A percentile compares a stretch with the other conserved stretches of the same genome.
phyloP scores from a whole-genome alignment of 2,888 invertebrate species.

The Drosophila mercatorum region DNA sequence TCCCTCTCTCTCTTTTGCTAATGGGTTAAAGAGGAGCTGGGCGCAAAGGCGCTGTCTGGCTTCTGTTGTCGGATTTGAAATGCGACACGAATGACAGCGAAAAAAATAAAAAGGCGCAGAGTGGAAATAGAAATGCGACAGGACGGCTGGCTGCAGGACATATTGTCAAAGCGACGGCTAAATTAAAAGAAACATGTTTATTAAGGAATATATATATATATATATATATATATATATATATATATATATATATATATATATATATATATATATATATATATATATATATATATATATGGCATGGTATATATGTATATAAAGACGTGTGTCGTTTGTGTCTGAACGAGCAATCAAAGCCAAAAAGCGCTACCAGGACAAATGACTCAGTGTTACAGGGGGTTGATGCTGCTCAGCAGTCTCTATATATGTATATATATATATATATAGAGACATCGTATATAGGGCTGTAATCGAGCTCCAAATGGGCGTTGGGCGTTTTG shows the following conservation, averaged over 20 bases:
- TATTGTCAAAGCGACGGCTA: slow-evolving; percentile 32
- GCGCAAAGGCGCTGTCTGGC: slow-evolving; percentile 25
- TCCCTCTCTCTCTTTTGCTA: slow-evolving; percentile 16
- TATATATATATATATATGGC: neutral
- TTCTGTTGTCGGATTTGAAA: slow-evolving; percentile 45
- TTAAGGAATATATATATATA: slow-evolving; percentile 1
- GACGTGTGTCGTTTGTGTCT: slow-evolving; percentile 33
- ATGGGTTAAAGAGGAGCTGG: slow-evolving; percentile 46
- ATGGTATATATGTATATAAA: neutral
- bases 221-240: neutral
- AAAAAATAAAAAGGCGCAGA: slow-evolving; percentile 7
- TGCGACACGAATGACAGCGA: slow-evolving; percentile 44
- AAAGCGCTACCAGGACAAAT: slow-evolving; percentile 24
- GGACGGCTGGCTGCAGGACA: slow-evolving; percentile 66
- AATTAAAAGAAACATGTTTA: slow-evolving; percentile 27
- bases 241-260: neutral
- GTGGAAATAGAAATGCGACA: slow-evolving; percentile 57
- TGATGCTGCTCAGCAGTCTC: slow-evolving; percentile 23
- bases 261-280: neutral
- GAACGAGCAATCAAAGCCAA: slow-evolving; percentile 55
- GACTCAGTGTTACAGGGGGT: slow-evolving; percentile 21
- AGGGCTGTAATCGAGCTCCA: slow-evolving; percentile 21
- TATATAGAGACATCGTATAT: no score
- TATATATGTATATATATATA: neutral
- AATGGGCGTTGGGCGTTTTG: slow-evolving; percentile 59